These are phyloP conservation scores for Phortica okadai DNA, from an alignment of 2,888 invertebrate species.

Conservation along the genomic window DNA sequence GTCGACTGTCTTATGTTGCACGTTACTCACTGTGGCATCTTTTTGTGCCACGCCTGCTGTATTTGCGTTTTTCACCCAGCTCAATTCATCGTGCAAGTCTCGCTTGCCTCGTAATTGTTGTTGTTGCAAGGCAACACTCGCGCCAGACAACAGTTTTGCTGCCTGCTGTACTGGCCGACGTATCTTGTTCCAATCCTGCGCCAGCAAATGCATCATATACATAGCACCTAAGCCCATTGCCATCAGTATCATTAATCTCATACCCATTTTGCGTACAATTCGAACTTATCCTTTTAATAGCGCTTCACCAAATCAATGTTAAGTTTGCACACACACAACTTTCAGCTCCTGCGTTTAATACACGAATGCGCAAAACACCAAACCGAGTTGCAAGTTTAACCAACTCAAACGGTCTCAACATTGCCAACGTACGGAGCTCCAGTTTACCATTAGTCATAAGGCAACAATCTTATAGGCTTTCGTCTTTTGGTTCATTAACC, in stretches of 20 bases:
- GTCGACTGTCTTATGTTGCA: slow-evolving; percentile 55
- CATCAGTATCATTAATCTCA: slow-evolving; percentile 72
- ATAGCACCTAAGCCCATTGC: slow-evolving; percentile 77
- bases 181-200: slow-evolving; percentile 77
- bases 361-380: slow-evolving; percentile 28
- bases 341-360: slow-evolving; percentile 15
- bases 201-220: slow-evolving; percentile 77
- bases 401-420: background rate
- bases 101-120: slow-evolving; percentile 64
- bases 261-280: slow-evolving; percentile 53
- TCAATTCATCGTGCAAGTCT: slow-evolving; percentile 45
- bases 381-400: background rate
- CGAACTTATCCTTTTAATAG: slow-evolving; percentile 9
- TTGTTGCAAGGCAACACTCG: slow-evolving; percentile 58
- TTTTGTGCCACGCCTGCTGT: background rate
- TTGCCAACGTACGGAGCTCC: background rate
- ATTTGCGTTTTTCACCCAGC: slow-evolving; percentile 26
- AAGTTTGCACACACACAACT: slow-evolving; percentile 30
- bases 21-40: slow-evolving; percentile 31
- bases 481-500: background rate
- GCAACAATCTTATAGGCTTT: background rate
- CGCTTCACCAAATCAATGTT: slow-evolving; percentile 31
- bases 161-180: slow-evolving; percentile 69
- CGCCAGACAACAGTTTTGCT: slow-evolving; percentile 58
- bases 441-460: background rate